phyloP scores from a whole-genome alignment of 1,140 invertebrate species.

The Diorhabda elongata region DNA sequence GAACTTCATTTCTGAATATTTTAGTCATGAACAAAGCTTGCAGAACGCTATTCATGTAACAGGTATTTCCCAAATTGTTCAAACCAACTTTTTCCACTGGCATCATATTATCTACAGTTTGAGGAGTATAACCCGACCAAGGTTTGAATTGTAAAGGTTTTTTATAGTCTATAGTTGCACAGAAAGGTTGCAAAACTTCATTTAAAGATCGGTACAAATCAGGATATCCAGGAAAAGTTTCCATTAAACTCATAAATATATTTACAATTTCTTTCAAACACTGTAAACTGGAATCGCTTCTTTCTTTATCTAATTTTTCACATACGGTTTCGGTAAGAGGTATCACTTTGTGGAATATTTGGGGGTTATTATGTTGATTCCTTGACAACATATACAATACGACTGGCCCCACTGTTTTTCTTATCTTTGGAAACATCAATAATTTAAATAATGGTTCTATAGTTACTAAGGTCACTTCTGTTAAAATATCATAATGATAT shows the following conservation, averaged over 20 bases:
- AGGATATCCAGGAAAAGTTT: constrained; percentile 49
- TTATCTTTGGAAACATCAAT: constrained; percentile 47
- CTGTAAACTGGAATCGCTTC: constrained; percentile 42
- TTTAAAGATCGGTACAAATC: constrained; percentile 44
- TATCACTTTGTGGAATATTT: constrained; percentile 50
- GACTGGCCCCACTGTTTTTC: constrained; percentile 49
- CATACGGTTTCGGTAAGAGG: constrained; percentile 43
- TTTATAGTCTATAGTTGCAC: constrained; percentile 26
- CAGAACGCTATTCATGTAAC: constrained; percentile 82
- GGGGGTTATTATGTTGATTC: constrained; percentile 44
- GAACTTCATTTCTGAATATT: constrained; percentile 60
- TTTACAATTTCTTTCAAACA: constrained; percentile 52
- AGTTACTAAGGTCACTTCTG: constrained; percentile 50
- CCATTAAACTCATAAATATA: constrained; percentile 48
- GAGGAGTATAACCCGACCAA: constrained; percentile 28
- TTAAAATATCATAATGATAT: constrained; percentile 50
- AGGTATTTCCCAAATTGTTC: constrained; percentile 80
- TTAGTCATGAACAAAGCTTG: constrained; percentile 78
- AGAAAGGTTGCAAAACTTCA: constrained; percentile 30
- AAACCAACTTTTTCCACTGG: constrained; percentile 65
- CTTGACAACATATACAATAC: constrained; percentile 53
- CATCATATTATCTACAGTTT: constrained; percentile 26
- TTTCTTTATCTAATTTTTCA: constrained; percentile 45
- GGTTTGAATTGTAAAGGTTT: constrained; percentile 31
- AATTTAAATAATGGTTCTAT: constrained; percentile 49